Evolutionary conservation across 92 coral and sea anemone species (phyloP), one percentile per base, ranked within the genome.

Genomic region (Palythoa caribaeorum): DNA sequence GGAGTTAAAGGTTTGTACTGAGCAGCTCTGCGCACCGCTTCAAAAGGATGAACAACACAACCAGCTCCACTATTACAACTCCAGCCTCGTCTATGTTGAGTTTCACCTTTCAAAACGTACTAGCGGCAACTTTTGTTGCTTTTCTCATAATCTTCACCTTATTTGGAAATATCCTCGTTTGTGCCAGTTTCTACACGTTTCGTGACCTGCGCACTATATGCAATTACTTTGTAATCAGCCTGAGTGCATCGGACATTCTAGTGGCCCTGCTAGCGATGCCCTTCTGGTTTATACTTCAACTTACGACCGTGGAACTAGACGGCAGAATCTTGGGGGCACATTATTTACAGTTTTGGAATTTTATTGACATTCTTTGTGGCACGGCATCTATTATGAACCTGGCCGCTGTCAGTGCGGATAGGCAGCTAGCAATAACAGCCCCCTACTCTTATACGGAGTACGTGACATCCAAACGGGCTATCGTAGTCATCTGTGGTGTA

Each of bases 151-250:
- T 97, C n/a, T 81, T 94, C n/a, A 90, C 99, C 44, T 79, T 95
- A 60, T 78, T 92, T 77, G 98, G 98, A 20, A 97, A 97, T 83
- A 88, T 91, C 13, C 73, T 97, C 74, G 99, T 97, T 59, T 94
- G 93, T 81, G 96, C 96, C 40, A 97, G 99, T 65, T 97, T 97
- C 81, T 91, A 90, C 76, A 90, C 94, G 38, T 97, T 97, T 62
- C 91, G 96, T 52, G 98, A 97, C 88, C 93, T 97, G 10, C 96
- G 98, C 35, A 95, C 99, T 47, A 93, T 95, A 73, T 95, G 98
- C 21, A 95, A 97, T 92, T 97, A 97, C 75, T 97, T 97, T 57
- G 91, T 97, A 2, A 93, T 97, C 62, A 95, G 97, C 68, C 90
- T 97, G 7, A 93, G 97, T 44, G 91, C 92, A 4, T 93, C 99